Evolutionary conservation across 2,888 invertebrate species (phyloP).

Genomic region (Eupithecia vulgata): DNA sequence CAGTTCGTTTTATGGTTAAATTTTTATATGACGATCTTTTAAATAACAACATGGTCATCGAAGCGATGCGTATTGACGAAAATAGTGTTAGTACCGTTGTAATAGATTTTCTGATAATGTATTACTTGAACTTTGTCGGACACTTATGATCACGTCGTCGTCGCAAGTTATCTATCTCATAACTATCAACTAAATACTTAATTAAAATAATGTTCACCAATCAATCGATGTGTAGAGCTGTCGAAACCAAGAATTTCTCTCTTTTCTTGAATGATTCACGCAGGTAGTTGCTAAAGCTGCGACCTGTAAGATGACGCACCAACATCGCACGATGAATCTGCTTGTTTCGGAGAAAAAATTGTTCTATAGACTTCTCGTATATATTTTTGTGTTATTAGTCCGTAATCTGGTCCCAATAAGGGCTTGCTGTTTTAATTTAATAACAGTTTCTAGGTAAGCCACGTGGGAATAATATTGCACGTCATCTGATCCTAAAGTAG

Average conservation of each 20-base stretch:
- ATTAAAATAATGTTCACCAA: neutral
- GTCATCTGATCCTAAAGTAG: neutral
- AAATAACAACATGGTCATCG: slow-evolving; percentile 31
- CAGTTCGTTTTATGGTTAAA: slow-evolving; percentile 25
- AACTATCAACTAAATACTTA: neutral
- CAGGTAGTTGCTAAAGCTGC: slow-evolving; percentile 31
- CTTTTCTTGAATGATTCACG: slow-evolving; percentile 39
- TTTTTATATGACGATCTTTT: slow-evolving; percentile 31
- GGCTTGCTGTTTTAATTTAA: slow-evolving; percentile 35
- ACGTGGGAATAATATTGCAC: slow-evolving; percentile 15
- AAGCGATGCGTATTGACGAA: neutral
- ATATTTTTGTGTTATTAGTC: slow-evolving; percentile 35
- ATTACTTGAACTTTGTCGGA: neutral
- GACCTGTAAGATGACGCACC: slow-evolving; percentile 41
- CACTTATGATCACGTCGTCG: neutral
- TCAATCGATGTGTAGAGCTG: neutral
- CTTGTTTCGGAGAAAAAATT: slow-evolving; percentile 41
- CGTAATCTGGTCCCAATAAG: slow-evolving; percentile 35
- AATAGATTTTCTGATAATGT: neutral
- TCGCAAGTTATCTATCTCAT: too few relatives aligned
- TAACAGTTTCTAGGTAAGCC: slow-evolving; percentile 29
- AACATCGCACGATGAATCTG: slow-evolving; percentile 34
- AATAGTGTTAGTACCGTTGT: neutral
- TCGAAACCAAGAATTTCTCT: slow-evolving; percentile 21
- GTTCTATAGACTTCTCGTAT: slow-evolving; percentile 40